Evolutionary conservation across 2,797 vertebrate species (phyloP).

Genomic region (Bradypodion pumilum): DNA sequence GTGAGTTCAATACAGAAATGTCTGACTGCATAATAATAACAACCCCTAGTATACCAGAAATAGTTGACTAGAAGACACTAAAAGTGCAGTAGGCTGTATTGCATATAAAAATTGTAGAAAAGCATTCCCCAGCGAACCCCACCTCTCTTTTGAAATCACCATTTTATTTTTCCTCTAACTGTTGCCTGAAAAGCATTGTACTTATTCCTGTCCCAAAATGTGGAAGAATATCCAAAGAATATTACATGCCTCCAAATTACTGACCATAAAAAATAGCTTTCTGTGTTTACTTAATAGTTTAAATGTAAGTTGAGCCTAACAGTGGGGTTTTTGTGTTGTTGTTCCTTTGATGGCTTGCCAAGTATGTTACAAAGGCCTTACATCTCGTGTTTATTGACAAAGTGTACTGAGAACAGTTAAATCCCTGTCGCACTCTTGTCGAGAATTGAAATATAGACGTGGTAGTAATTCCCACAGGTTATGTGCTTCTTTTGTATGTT

Average conservation of each 20-base stretch:
- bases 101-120: too few species aligned
- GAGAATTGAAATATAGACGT: not conserved
- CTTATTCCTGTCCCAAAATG: not conserved
- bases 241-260: not conserved
- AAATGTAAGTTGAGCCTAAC: not conserved
- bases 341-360: conserved; percentile 1
- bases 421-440: conserved; percentile 7
- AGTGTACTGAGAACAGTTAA: not conserved
- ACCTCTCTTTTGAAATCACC: too few species aligned
- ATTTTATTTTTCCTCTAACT: too few species aligned
- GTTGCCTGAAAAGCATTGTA: not conserved
- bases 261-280: not conserved
- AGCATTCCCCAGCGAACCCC: too few species aligned
- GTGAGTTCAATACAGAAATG: too few species aligned
- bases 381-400: not conserved
- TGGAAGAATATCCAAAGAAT: not conserved
- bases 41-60: too few species aligned
- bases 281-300: not conserved
- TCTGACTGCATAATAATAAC: too few species aligned
- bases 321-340: not conserved
- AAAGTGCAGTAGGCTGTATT: too few species aligned
- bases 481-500: not conserved
- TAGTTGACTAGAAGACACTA: too few species aligned
- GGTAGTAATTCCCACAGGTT: not conserved
- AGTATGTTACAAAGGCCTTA: not conserved